Evolutionary conservation across 2,888 invertebrate species (phyloP), one percentile per base, ranked within the genome.

Genomic region (Spilarctia lutea): DNA sequence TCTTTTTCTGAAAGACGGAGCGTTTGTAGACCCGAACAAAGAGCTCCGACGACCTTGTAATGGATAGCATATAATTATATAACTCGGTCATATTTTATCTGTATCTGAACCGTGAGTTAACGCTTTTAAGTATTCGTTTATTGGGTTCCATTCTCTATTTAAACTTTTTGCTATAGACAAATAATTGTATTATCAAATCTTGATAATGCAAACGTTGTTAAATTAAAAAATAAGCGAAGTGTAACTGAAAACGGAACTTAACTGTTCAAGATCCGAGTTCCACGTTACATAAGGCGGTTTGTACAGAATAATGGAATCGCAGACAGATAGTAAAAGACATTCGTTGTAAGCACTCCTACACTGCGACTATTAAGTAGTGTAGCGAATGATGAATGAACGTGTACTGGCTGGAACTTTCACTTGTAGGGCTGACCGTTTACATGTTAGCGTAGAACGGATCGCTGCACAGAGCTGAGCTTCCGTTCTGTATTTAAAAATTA

Each of bases 361-460:
- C 73, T 74, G 81, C 79, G 79, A 80, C 84, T 79, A 79, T 75
- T 56, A 56, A 80, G 76, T 77, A 73, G 82, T 79, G 74, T 56
- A 63, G 69, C 74, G 73, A 75, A 66, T 84, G 83, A 87, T 82
- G 79, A 83, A 85, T 86, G 80, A 71, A 76, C 81, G 68, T 75
- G 60, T 76, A 67, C 63, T 86, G 83, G 84, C 83, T 85, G 86
- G 73, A 27, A 87, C 87, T 87, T 87, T 87, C 86, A 87, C 88
- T 87, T 71, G 79, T 70, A 77, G 78, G 75, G 75, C 68, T 72
- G 75, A 75, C 68, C 73, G 79, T 82, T 85, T 83, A 85, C 73
- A 77, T 78, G 78, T 71, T 73, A 72, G 74, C 33, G 63, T 65
- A n/a, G 65, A 60, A 39, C 39, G 70, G 30, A 70, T 27, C n/a